phyloP scores from a whole-genome alignment of 2,888 invertebrate species.

The Acleris emargana region DNA sequence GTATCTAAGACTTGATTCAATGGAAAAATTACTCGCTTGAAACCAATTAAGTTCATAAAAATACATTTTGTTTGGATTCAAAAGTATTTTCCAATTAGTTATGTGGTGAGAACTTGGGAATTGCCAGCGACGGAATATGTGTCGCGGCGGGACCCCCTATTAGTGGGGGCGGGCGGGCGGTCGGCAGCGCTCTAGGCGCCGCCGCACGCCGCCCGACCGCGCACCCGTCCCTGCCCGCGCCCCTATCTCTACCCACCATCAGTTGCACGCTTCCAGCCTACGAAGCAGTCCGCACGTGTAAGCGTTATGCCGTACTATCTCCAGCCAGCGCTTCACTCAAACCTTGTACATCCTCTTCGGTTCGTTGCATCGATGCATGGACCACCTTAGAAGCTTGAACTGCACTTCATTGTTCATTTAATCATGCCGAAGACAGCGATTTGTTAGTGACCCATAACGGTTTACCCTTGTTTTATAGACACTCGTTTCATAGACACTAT shows the following conservation, averaged over 20 bases:
- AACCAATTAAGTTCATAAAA: too few relatives aligned
- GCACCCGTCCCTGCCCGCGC: slow-evolving; percentile 47
- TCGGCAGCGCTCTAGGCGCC: slow-evolving; percentile 54
- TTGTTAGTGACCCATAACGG: slow-evolving; percentile 42
- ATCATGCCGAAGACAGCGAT: slow-evolving; percentile 48
- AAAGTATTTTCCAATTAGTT: background rate
- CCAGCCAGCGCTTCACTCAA: slow-evolving; percentile 74
- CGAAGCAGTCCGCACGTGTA: slow-evolving; percentile 64
- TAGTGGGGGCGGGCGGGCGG: slow-evolving; percentile 67
- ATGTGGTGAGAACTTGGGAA: background rate
- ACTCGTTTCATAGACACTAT: too few relatives aligned
- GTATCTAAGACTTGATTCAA: too few relatives aligned
- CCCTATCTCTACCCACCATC: slow-evolving; percentile 48
- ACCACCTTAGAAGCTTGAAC: slow-evolving; percentile 79
- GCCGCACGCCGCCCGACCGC: slow-evolving; percentile 57
- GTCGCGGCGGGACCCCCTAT: slow-evolving; percentile 73
- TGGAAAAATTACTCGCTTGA: too few relatives aligned
- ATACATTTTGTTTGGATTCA: background rate
- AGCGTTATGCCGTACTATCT: slow-evolving; percentile 73
- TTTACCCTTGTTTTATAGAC: too few relatives aligned
- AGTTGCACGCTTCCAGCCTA: slow-evolving; percentile 72
- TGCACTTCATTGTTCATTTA: slow-evolving; percentile 68
- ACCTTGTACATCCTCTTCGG: slow-evolving; percentile 72
- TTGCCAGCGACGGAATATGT: slow-evolving; percentile 52
- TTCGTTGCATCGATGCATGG: slow-evolving; percentile 82